Evolutionary conservation across 2,113 vertebrate genomes (phyloP).

Genomic region (Xiphorhynchus elegans): DNA sequence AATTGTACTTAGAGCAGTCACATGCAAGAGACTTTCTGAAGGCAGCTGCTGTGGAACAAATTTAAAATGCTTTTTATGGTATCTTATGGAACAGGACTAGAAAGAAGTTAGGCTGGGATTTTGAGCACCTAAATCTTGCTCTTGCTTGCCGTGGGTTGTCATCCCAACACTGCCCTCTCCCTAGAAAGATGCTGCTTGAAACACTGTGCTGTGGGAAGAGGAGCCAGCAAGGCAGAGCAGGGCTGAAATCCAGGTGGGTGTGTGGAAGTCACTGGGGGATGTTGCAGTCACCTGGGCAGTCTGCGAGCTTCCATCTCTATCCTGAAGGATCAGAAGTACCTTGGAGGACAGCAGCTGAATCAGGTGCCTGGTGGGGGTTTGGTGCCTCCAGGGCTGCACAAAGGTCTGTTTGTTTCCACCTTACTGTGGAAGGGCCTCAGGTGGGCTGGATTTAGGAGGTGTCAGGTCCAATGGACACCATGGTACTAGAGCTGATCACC

Average conservation of each 20-base stretch:
- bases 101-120: not conserved
- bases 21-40: conserved; percentile 32
- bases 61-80: not conserved
- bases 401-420: not conserved
- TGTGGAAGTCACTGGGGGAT: fast-evolving
- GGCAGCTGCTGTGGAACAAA: not conserved
- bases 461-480: not conserved
- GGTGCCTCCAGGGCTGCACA: fast-evolving
- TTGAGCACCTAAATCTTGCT: not conserved
- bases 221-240: not conserved
- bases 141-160: not conserved
- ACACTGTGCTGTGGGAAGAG: not conserved
- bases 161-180: not conserved
- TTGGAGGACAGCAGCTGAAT: not conserved
- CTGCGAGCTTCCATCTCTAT: not conserved
- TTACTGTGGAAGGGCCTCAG: not conserved
- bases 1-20: not conserved
- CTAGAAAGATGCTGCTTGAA: not conserved
- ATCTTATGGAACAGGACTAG: not conserved
- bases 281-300: fast-evolving
- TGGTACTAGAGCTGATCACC: not conserved
- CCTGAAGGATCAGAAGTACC: not conserved
- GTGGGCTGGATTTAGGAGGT: not conserved
- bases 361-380: fast-evolving
- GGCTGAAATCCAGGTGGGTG: fast-evolving